Conservation (phyloP, 2,888 invertebrate genomes). For the Catocala fraxini region DNA sequence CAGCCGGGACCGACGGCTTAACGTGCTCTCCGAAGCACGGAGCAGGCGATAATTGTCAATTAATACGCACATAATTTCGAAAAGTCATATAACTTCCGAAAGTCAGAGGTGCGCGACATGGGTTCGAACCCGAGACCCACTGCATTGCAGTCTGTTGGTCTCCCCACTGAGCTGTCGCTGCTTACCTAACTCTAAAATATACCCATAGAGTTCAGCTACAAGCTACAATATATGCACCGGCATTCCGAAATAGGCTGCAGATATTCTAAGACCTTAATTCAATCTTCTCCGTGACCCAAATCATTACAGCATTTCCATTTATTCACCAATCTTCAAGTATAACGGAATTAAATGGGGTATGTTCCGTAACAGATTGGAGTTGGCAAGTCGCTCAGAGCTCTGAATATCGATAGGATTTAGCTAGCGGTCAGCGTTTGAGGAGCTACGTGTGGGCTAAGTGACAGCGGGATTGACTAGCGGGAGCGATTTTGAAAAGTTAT, state of each 20-base stretch:
- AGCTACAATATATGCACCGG: not conserved
- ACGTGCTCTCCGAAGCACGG: no score
- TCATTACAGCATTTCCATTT: not conserved
- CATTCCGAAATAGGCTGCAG: not conserved
- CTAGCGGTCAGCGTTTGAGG: not conserved
- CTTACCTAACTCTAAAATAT: no score
- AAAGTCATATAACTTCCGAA: no score
- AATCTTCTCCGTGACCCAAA: constrained; percentile 5
- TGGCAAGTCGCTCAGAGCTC: constrained; percentile 25
- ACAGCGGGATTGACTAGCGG: not conserved
- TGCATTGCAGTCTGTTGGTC: no score
- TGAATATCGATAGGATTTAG: constrained; percentile 1
- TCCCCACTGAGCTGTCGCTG: no score
- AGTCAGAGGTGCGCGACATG: no score
- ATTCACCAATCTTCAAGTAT: constrained; percentile 10
- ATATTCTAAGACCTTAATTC: not conserved
- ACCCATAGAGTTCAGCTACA: no score
- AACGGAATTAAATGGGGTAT: constrained; percentile 18
- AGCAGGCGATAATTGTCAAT: no score
- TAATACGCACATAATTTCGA: no score
- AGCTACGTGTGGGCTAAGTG: not conserved
- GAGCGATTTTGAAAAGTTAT: not conserved
- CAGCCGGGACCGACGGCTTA: no score
- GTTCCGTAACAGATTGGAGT: constrained; percentile 38
- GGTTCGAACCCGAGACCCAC: no score